These are phyloP conservation scores for Stercorarius parasiticus DNA, from an alignment of 2,113 vertebrate species.

Conservation along the genomic window DNA sequence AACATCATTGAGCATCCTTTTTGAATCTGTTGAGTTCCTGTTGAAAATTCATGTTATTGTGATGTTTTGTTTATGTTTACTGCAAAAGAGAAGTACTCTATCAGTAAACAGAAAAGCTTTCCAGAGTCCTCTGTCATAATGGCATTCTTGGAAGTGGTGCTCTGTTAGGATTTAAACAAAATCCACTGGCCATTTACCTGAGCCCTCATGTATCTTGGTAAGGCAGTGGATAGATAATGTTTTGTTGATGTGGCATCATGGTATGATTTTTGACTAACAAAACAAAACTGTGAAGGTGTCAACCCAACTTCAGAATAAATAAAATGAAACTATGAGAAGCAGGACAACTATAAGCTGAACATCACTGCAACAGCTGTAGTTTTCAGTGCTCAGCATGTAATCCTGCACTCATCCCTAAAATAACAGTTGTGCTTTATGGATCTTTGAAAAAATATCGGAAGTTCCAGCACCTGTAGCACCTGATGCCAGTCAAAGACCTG, in stretches of 20 bases:
- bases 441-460: neutral
- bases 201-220: neutral
- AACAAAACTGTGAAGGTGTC: neutral
- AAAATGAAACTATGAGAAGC: neutral
- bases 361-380: neutral
- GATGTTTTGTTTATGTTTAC: constrained; percentile 15
- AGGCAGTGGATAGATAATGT: neutral
- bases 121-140: neutral
- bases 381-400: neutral
- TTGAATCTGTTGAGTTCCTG: neutral
- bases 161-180: neutral
- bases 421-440: neutral
- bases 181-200: neutral
- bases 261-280: neutral
- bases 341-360: neutral
- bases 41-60: neutral
- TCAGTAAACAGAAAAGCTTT: constrained; percentile 16
- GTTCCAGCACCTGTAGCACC: neutral
- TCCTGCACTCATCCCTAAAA: neutral
- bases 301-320: neutral
- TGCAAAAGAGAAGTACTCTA: neutral
- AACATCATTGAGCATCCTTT: neutral
- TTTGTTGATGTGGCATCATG: neutral
- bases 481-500: neutral
- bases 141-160: neutral